These are phyloP conservation scores for Lordiphosa clarofinis DNA, from an alignment of 1,140 invertebrate genomes.

Conservation along the genomic window DNA sequence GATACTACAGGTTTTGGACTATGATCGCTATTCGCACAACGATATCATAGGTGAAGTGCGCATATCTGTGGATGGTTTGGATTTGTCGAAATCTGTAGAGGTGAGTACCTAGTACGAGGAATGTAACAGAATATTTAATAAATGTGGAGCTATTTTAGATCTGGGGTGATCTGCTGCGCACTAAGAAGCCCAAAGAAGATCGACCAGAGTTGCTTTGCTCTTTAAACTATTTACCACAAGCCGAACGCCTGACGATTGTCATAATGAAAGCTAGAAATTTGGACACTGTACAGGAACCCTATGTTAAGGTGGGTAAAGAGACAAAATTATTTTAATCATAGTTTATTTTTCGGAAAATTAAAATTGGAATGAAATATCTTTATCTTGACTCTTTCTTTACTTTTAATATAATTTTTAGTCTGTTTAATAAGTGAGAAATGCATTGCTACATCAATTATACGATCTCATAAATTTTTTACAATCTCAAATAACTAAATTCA, in stretches of 20 bases:
- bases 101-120: conserved; percentile 69
- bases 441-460: no score
- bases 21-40: conserved; percentile 87
- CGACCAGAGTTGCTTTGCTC: conserved; percentile 90
- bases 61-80: conserved; percentile 85
- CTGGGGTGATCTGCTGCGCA: conserved; percentile 88
- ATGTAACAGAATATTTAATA: neutral
- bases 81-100: conserved; percentile 86
- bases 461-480: no score
- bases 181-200: conserved; percentile 88
- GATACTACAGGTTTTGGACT: conserved; percentile 84
- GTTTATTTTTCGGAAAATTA: no score
- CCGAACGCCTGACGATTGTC: conserved; percentile 90
- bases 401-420: no score
- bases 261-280: conserved; percentile 92
- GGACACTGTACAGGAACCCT: conserved; percentile 86
- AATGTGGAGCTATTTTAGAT: conserved; percentile 38
- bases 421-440: no score
- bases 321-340: no score
- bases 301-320: conserved; percentile 86
- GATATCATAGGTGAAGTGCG: conserved; percentile 89
- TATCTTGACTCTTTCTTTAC: no score
- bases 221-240: conserved; percentile 91
- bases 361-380: no score
- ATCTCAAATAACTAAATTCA: no score